Base-by-base conservation (phyloP, 2,888 invertebrate species). In the Yponomeuta evonymella region DNA sequence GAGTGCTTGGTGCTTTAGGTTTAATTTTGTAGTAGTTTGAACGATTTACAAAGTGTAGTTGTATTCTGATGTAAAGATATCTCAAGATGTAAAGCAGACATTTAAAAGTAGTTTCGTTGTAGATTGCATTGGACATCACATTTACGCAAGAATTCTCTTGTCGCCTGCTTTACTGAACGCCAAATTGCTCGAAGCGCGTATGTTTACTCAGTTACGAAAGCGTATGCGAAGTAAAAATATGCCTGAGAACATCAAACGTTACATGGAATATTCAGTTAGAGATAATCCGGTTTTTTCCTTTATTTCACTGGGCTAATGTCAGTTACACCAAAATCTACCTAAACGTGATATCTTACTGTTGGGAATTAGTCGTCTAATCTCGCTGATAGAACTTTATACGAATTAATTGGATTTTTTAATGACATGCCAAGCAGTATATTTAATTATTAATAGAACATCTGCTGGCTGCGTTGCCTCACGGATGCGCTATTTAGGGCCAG, bases 381-480 rank as follows among this genome's bases (percentile, higher is more conserved):
- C 72, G 76, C 75, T 80, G 82, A 80, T 84, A 84, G 73, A 80
- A 79, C 81, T 81, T 80, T 80, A 79, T 83, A 79, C 75, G 75
- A 82, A 79, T 83, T 80, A 82, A 81, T 83, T 79, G 79, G 70
- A 69, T 70, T 85, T 87, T 86, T 88, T 87, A 84, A 84, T 85
- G 84, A 83, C 81, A 84, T 79, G 79, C 78, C 81, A 78, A 79
- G 77, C 79, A 76, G 75, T 69, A 29, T 12, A 69, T 69, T 58
- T 58, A 33, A 69, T 69, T 88, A 87, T 88, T 86, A 84, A 83
- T 87, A 87, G 83, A 87, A 79, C 82, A 82, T 82, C 82, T 82
- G 83, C 80, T 79, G 78, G 76, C 65, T 48, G 30, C 79, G 79
- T 75, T 78, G 78, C 77, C 76, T 78, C 77, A 75, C 75, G 75